Evolutionary conservation across 2,113 vertebrate species (phyloP).

Genomic region (Pollachius pollachius): DNA sequence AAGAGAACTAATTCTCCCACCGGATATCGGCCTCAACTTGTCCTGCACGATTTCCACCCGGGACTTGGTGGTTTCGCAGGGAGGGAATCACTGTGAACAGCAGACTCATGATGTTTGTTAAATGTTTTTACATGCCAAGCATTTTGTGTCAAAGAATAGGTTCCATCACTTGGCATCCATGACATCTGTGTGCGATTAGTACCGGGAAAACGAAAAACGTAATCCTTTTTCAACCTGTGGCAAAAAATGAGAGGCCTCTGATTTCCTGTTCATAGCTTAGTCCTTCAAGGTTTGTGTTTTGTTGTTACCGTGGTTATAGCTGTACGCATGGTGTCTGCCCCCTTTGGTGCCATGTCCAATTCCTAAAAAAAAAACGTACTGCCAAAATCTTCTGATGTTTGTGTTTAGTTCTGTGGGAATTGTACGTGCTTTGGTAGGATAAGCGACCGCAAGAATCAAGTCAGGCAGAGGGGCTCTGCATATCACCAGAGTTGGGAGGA

Average conservation of each 20-base stretch:
- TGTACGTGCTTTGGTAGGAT: conserved; percentile 6
- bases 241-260: conserved; percentile 26
- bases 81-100: too few species aligned
- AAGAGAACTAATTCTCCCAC: conserved; percentile 2
- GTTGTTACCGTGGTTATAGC: background rate
- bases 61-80: conserved; percentile 7
- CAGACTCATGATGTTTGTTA: conserved; percentile 1
- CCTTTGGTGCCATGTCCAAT: conserved; percentile 1
- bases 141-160: background rate
- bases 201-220: conserved; percentile 21
- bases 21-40: background rate
- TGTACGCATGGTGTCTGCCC: conserved; percentile 9
- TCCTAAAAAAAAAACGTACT: conserved; percentile 8
- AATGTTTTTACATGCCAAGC: background rate
- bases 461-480: conserved; percentile 11
- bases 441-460: conserved; percentile 26
- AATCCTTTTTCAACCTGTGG: conserved; percentile 27
- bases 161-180: background rate
- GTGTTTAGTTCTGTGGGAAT: conserved; percentile 14
- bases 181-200: conserved; percentile 12
- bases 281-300: background rate
- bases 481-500: conserved; percentile 22
- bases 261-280: conserved; percentile 32
- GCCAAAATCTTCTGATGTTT: conserved; percentile 11
- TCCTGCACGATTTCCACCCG: background rate